Evolutionary conservation across 2,888 invertebrate genomes (phyloP).

Genomic region (Bombyx huttoni): DNA sequence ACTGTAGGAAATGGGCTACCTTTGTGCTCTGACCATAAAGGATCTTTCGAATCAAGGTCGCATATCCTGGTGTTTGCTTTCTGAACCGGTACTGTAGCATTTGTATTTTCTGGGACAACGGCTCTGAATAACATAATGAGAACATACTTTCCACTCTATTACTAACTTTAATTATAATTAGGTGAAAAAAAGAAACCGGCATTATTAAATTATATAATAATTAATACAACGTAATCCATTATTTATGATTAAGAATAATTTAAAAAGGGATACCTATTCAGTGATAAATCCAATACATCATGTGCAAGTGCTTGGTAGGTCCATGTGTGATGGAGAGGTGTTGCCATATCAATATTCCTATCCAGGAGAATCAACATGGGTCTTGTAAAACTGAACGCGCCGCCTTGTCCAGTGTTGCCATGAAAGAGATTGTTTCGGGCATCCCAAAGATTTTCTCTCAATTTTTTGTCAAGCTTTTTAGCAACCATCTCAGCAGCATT

Average conservation of each 20-base stretch:
- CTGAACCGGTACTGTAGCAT: slow-evolving; percentile 72
- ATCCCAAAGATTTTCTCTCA: slow-evolving; percentile 96
- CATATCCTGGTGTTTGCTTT: slow-evolving; percentile 87
- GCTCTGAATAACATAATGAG: slow-evolving; percentile 29
- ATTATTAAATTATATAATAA: slow-evolving; percentile 2
- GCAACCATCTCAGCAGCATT: slow-evolving; percentile 99
- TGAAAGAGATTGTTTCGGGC: slow-evolving; percentile 96
- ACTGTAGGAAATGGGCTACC: slow-evolving; percentile 95
- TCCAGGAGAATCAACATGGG: slow-evolving; percentile 94
- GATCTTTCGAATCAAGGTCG: slow-evolving; percentile 91
- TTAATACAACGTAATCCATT: no score
- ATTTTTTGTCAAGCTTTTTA: slow-evolving; percentile 95
- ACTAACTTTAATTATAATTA: no score
- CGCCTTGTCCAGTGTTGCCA: slow-evolving; percentile 83
- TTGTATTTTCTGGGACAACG: slow-evolving; percentile 47
- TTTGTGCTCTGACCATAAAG: slow-evolving; percentile 94
- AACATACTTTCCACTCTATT: not conserved
- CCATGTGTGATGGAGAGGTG: slow-evolving; percentile 99
- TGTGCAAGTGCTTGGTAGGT: slow-evolving; percentile 98
- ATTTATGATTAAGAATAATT: no score
- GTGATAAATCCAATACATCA: slow-evolving; percentile 92
- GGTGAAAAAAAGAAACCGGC: no score
- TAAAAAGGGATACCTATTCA: slow-evolving; percentile 76
- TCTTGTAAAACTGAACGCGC: slow-evolving; percentile 89
- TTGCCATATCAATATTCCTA: slow-evolving; percentile 96